These are phyloP conservation scores for Tenthredo livida DNA, from an alignment of 2,888 invertebrate genomes.

Conservation along the genomic window DNA sequence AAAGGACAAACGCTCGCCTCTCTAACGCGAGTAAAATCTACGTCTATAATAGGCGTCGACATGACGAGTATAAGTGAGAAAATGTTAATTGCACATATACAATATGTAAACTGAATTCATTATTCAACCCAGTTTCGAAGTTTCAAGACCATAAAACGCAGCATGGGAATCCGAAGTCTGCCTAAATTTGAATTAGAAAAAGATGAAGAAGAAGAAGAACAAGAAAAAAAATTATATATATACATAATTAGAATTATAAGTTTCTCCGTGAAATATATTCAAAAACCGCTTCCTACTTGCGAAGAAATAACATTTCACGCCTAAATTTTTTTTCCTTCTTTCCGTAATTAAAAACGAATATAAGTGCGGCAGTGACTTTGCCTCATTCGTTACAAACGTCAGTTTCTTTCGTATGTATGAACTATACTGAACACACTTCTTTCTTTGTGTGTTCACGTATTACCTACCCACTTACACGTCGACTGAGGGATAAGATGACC, in stretches of 20 bases:
- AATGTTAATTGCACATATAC: not conserved
- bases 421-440: not conserved
- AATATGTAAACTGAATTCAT: not conserved
- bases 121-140: too few relatives aligned
- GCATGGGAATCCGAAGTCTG: not conserved
- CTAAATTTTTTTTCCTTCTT: not conserved
- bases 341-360: not conserved
- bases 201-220: too few relatives aligned
- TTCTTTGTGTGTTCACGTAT: not conserved
- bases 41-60: not conserved
- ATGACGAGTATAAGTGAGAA: not conserved
- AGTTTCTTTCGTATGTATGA: not conserved
- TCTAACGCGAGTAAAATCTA: not conserved
- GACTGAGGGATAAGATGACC: slow-evolving; percentile 20
- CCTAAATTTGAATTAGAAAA: too few relatives aligned
- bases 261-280: not conserved
- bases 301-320: not conserved
- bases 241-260: not conserved
- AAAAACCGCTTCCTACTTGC: not conserved
- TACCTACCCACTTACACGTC: not conserved
- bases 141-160: not conserved
- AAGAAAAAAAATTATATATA: too few relatives aligned
- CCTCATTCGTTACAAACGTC: not conserved
- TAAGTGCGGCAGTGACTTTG: not conserved
- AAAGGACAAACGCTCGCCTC: not conserved